Percentiles rank a stretch among this genome's conserved stretches.
Conservation (phyloP, 2,888 invertebrate genomes). For the Dromius quadrimaculatus region DNA sequence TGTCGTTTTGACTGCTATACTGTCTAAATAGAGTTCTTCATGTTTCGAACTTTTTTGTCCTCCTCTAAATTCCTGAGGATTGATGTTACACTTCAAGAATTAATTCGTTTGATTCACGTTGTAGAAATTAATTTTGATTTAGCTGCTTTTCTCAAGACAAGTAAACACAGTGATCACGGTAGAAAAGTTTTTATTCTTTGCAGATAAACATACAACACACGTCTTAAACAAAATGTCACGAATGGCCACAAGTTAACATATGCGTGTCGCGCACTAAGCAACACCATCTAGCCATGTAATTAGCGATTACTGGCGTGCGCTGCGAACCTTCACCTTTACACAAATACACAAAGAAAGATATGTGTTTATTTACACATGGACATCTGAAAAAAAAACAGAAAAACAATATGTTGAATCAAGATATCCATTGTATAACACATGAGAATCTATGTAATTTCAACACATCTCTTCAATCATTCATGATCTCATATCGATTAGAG, state of each 20-base stretch:
- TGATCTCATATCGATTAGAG: no score
- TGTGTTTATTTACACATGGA: background rate
- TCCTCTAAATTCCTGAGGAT: no score
- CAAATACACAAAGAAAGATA: background rate
- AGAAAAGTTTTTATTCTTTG: conserved; percentile 3
- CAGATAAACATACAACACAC: background rate
- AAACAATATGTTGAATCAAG: no score
- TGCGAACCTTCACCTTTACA: conserved; percentile 47
- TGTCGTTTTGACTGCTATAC: no score
- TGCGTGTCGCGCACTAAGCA: conserved; percentile 41
- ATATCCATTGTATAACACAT: no score
- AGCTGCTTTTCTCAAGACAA: conserved; percentile 20
- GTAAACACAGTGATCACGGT: conserved; percentile 13
- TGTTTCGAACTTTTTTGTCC: no score
- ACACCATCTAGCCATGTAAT: conserved; percentile 42
- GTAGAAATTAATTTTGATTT: conserved; percentile 22
- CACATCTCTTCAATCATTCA: no score
- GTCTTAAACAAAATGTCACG: conserved; percentile 37
- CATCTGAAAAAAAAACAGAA: no score
- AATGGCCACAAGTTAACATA: conserved; percentile 41
- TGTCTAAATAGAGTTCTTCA: no score
- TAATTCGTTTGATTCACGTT: background rate
- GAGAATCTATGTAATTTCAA: no score
- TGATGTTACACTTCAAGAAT: no score
- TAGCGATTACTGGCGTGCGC: conserved; percentile 45